These are phyloP conservation scores for Pluvialis apricaria DNA, from an alignment of 2,113 vertebrate species.

Conservation along the genomic window DNA sequence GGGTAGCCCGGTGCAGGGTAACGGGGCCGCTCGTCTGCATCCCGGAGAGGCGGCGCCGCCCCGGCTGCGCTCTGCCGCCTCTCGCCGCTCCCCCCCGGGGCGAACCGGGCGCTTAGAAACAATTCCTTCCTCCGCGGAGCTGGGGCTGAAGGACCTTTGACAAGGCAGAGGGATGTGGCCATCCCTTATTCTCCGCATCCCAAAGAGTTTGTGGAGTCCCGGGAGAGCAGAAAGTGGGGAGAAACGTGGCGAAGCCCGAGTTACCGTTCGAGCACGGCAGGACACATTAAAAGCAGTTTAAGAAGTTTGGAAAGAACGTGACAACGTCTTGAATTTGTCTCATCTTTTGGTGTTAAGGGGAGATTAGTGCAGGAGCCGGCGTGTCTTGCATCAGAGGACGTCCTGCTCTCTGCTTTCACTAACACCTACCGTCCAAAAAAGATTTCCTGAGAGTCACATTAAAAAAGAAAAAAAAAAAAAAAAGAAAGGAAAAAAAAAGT, in stretches of 20 bases:
- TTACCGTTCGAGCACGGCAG: not conserved
- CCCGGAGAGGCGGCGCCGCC: not conserved
- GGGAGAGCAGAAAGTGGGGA: not conserved
- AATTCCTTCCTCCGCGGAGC: not conserved
- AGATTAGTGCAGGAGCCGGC: not conserved
- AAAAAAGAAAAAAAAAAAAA: not conserved
- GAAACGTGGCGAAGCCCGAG: not conserved
- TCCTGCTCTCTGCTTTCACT: not conserved
- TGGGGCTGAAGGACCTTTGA: not conserved
- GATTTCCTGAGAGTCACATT: not conserved
- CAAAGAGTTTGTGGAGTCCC: not conserved
- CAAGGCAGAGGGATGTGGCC: not conserved
- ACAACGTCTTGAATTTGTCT: not conserved
- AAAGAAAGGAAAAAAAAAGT: not conserved
- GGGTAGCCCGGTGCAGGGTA: not conserved
- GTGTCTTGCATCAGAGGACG: not conserved
- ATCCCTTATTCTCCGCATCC: not conserved
- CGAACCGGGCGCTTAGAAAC: not conserved
- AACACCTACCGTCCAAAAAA: not conserved
- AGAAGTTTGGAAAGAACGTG: slow-evolving; percentile 2
- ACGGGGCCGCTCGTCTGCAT: not conserved
- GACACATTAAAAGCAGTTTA: not conserved
- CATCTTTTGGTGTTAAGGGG: not conserved
- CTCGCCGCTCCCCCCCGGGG: not conserved
- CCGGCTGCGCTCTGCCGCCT: not conserved